Conservation (phyloP, 1,140 invertebrate genomes). For the Hormaphis cornu region DNA sequence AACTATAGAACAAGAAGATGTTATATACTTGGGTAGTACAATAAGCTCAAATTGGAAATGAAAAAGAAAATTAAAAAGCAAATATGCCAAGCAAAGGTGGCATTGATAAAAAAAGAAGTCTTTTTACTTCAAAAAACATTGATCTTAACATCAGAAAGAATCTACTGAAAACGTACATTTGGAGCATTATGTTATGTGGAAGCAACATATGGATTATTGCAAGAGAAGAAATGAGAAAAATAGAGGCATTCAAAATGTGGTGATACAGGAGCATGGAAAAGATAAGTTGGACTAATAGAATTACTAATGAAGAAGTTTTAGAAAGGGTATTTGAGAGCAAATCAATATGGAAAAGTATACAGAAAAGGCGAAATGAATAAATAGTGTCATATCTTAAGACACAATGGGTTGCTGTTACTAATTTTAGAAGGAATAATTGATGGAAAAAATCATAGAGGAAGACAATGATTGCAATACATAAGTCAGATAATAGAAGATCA, state of each 20-base stretch:
- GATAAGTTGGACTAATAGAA: not conserved
- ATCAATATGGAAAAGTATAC: not conserved
- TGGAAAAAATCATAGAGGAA: not conserved
- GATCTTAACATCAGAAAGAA: not conserved
- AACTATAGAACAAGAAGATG: not conserved
- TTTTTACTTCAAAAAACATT: not conserved
- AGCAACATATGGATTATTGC: not conserved
- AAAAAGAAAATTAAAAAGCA: not conserved
- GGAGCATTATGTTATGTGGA: not conserved
- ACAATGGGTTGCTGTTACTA: not conserved
- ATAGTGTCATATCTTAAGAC: constrained; percentile 13
- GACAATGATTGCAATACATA: not conserved
- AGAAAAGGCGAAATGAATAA: not conserved
- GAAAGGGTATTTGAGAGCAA: not conserved
- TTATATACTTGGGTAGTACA: not conserved
- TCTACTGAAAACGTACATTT: not conserved
- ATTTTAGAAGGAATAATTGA: not conserved
- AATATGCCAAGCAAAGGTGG: not conserved
- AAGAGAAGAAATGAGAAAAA: not conserved
- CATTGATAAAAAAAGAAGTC: not conserved
- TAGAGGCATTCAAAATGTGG: constrained; percentile 1
- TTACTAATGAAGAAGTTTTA: not conserved
- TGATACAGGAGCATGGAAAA: not conserved
- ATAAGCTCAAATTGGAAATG: not conserved
- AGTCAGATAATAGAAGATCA: not conserved